Conservation (phyloP, 2,888 invertebrate species). For the Phengaris alcon region DNA sequence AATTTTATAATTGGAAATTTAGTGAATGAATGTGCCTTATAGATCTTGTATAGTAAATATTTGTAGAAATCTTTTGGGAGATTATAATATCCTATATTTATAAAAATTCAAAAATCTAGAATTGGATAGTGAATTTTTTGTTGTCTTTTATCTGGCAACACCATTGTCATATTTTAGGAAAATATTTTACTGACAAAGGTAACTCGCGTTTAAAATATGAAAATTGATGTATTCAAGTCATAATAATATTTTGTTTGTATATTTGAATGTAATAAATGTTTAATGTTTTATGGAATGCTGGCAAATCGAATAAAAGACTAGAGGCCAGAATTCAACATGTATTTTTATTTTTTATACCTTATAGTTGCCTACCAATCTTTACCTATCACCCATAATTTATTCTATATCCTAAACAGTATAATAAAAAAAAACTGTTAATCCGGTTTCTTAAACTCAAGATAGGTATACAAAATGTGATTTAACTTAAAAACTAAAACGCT, state of each 20-base stretch:
- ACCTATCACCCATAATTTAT: too few relatives aligned
- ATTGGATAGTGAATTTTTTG: neutral
- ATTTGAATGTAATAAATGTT: conserved; percentile 40
- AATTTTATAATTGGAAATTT: neutral
- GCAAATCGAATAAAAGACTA: conserved; percentile 38
- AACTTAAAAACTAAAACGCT: too few relatives aligned
- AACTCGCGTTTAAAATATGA: neutral
- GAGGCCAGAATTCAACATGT: neutral
- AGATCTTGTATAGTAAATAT: conserved; percentile 26
- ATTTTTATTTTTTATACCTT: neutral
- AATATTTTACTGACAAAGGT: neutral
- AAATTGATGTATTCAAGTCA: conserved; percentile 18
- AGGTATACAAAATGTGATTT: too few relatives aligned
- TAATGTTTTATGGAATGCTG: conserved; percentile 40
- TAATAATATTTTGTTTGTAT: conserved; percentile 40
- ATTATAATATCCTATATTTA: conserved; percentile 4
- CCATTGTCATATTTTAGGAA: conserved; percentile 25
- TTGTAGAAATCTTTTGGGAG: conserved; percentile 12
- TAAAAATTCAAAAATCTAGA: neutral
- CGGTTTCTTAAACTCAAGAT: too few relatives aligned
- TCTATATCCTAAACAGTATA: too few relatives aligned
- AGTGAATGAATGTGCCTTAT: neutral
- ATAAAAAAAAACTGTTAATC: too few relatives aligned
- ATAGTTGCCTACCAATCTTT: neutral
- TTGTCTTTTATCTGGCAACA: conserved; percentile 4